Conservation (phyloP, 2,888 invertebrate species). For the Apomyelois bistriatella region DNA sequence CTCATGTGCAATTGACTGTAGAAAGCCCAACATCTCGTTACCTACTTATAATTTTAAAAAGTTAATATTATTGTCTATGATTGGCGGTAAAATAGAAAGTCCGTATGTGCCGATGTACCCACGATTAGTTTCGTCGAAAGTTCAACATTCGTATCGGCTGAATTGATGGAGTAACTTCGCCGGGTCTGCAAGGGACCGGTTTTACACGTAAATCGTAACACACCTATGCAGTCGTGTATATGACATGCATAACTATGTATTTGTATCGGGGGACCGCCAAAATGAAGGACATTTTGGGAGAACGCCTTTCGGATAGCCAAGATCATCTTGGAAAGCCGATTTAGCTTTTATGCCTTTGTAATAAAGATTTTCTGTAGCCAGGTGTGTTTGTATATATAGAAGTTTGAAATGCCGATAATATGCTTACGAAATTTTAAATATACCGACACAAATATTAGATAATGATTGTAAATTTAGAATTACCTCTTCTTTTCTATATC, state of each 20-base stretch:
- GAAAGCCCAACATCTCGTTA: not conserved
- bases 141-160: slow-evolving; percentile 58
- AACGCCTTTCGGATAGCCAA: slow-evolving; percentile 28
- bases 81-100: slow-evolving; percentile 29
- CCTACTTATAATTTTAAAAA: not conserved
- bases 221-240: slow-evolving; percentile 23
- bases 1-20: not conserved
- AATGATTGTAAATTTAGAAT: not conserved
- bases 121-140: slow-evolving; percentile 64
- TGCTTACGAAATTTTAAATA: not conserved
- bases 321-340: not conserved
- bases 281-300: slow-evolving; percentile 49
- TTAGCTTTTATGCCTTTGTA: not conserved
- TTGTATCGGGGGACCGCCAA: slow-evolving; percentile 33
- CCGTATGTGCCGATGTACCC: slow-evolving; percentile 22
- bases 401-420: not conserved
- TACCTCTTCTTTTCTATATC: no score
- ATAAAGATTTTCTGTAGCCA: not conserved
- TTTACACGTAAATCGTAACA: slow-evolving; percentile 61
- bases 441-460: not conserved
- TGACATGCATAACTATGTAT: slow-evolving; percentile 9
- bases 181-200: slow-evolving; percentile 60
- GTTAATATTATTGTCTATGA: slow-evolving; percentile 12
- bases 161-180: slow-evolving; percentile 54
- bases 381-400: not conserved